These are phyloP conservation scores for Eupithecia inturbata DNA, from an alignment of 2,888 invertebrate genomes.

Conservation along the genomic window DNA sequence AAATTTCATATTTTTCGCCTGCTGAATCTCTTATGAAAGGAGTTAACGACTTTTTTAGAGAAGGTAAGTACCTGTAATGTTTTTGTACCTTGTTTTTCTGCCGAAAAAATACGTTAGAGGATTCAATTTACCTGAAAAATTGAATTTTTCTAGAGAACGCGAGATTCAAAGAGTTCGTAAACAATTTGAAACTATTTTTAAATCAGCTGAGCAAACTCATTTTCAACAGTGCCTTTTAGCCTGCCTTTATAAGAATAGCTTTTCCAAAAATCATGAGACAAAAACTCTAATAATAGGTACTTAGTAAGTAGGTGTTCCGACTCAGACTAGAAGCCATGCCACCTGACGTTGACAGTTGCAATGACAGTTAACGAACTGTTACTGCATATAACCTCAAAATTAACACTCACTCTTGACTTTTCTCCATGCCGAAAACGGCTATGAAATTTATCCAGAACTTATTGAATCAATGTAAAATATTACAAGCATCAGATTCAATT, in stretches of 20 bases:
- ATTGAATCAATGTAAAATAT: too few relatives aligned
- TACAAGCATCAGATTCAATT: too few relatives aligned
- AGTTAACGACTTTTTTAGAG: constrained; percentile 34
- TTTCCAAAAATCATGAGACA: background rate
- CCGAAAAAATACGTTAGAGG: background rate
- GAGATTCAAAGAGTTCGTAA: background rate
- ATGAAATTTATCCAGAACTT: too few relatives aligned
- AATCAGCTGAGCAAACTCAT: background rate
- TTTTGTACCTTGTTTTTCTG: constrained; percentile 25
- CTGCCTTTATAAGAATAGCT: background rate
- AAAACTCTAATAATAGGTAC: background rate
- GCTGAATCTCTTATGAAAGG: constrained; percentile 34
- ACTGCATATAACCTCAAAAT: too few relatives aligned
- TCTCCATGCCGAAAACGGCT: too few relatives aligned
- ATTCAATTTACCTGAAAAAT: background rate
- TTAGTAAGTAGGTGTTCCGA: too few relatives aligned
- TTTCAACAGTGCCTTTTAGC: background rate
- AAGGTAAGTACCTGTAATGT: constrained; percentile 14
- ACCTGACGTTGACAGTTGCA: too few relatives aligned
- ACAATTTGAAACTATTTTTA: background rate
- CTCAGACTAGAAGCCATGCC: too few relatives aligned
- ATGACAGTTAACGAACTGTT: too few relatives aligned
- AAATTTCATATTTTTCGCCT: constrained; percentile 39
- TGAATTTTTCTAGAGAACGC: background rate
- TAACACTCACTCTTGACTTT: too few relatives aligned